Conservation (phyloP, 2,797 vertebrate genomes). For the Cuniculus paca region DNA sequence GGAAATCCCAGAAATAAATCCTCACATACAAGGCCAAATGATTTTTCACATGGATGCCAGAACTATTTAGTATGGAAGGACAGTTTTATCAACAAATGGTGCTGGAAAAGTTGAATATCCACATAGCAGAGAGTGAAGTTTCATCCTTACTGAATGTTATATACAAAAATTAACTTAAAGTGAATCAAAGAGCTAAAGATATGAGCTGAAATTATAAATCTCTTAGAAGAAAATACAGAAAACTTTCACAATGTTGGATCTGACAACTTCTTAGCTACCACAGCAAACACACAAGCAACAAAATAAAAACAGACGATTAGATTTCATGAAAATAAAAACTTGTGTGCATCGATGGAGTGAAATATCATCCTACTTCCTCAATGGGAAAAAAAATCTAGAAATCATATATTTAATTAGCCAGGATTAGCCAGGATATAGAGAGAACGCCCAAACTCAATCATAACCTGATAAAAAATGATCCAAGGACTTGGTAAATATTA, state of each 20-base stretch:
- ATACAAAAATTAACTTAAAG: background rate
- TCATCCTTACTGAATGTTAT: background rate
- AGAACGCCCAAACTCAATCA: background rate
- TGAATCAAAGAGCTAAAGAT: background rate
- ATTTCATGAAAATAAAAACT: background rate
- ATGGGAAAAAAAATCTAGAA: conserved; percentile 5
- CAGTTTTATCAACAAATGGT: background rate
- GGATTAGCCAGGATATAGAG: background rate
- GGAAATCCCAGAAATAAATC: background rate
- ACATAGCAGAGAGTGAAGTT: background rate
- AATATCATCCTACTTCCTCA: background rate
- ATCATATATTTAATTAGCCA: background rate
- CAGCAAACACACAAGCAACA: background rate
- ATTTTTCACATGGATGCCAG: background rate
- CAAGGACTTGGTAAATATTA: background rate
- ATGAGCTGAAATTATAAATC: background rate
- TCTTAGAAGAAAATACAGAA: background rate
- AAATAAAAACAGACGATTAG: background rate
- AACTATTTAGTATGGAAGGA: background rate
- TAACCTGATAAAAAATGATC: background rate
- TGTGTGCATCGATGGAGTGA: background rate
- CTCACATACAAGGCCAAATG: background rate
- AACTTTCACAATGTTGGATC: background rate
- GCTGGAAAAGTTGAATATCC: background rate
- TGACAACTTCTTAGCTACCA: background rate